Evolutionary conservation across 2,797 vertebrate genomes (phyloP), one percentile per base, ranked within the genome.

Genomic region (Pygocentrus nattereri): DNA sequence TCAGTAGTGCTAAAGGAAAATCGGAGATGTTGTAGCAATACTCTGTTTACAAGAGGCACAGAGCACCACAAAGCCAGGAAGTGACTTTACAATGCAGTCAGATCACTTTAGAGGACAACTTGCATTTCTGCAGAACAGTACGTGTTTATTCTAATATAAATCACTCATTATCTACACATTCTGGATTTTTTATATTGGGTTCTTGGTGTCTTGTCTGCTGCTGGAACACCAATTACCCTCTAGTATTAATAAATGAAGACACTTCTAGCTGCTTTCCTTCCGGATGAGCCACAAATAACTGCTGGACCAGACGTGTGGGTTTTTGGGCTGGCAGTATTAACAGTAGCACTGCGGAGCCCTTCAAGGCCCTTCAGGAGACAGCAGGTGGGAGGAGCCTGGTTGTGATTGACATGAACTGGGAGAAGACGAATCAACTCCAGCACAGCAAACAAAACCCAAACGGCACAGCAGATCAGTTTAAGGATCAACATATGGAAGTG

Each of bases 241-340:
- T 21, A 8, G 62, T 62, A 65, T 65, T 65, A 65, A 65, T 31
- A 62, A 59, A 78, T 11, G 11, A 16, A 78, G 31, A 70, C 25
- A 41, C 49, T 38, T 49, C 4, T 5, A 56, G 27, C 50, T 38
- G 73, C 58, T 62, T 76, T 62, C 74, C 58, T 38, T 49, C 31
- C 30, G 38, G 30, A 44, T 62, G 23, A 64, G 41, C 58, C 49
- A 71, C 69, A 71, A 30, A 71, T 50, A 30, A 52, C 5, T 27
- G 15, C 12, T 16, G 23, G 25, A 27, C 25, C 71, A 71, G 69
- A 52, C 21, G 49, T 21, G 21, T 31, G 34, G 21, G 25, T 34
- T 34, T 71, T 54, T 71, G 18, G 69, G 50, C 70, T 49, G 54
- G 49, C 25, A 52, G 25, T 18, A 52, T 69, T 61, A 56, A 18